Evolutionary conservation across 2,888 invertebrate species (phyloP).

Genomic region (Sinopyrophorus schimmeli): DNA sequence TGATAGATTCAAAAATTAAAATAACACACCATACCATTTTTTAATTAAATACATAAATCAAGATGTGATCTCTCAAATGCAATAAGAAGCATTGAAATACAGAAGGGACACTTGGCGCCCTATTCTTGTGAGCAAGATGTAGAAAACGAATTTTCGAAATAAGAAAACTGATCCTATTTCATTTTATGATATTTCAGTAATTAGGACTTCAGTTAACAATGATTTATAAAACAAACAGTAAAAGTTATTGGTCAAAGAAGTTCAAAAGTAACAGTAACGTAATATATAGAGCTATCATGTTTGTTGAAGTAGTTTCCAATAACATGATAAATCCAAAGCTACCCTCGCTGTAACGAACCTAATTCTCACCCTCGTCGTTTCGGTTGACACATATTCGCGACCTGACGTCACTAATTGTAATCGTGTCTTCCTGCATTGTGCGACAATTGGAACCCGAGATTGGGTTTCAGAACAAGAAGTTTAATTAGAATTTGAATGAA

Average conservation of each 20-base stretch:
- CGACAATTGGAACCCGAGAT: slow-evolving; percentile 17
- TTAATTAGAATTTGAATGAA: slow-evolving; percentile 23
- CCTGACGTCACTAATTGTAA: slow-evolving; percentile 44
- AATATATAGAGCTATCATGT: slow-evolving; percentile 41
- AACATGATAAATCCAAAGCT: slow-evolving; percentile 41
- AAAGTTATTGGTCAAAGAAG: slow-evolving; percentile 16
- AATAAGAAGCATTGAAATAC: too few relatives aligned
- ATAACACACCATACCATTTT: too few relatives aligned
- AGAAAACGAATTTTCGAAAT: too few relatives aligned
- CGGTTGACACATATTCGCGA: slow-evolving; percentile 43
- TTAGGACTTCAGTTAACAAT: slow-evolving; percentile 10
- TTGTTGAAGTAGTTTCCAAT: slow-evolving; percentile 42
- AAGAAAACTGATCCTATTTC: too few relatives aligned
- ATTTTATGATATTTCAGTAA: slow-evolving; percentile 1
- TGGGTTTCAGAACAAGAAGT: slow-evolving; percentile 22
- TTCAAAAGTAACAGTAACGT: slow-evolving; percentile 31
- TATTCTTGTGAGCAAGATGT: too few relatives aligned
- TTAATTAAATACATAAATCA: too few relatives aligned
- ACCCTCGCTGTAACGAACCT: slow-evolving; percentile 41
- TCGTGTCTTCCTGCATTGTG: slow-evolving; percentile 36
- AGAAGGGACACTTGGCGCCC: too few relatives aligned
- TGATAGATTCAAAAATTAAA: too few relatives aligned
- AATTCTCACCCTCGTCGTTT: slow-evolving; percentile 40
- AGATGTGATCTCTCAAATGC: too few relatives aligned
- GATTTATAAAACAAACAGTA: slow-evolving; percentile 19